Evolutionary conservation across 1,140 invertebrate species (phyloP).

Genomic region (Drosophila lacertosa): DNA sequence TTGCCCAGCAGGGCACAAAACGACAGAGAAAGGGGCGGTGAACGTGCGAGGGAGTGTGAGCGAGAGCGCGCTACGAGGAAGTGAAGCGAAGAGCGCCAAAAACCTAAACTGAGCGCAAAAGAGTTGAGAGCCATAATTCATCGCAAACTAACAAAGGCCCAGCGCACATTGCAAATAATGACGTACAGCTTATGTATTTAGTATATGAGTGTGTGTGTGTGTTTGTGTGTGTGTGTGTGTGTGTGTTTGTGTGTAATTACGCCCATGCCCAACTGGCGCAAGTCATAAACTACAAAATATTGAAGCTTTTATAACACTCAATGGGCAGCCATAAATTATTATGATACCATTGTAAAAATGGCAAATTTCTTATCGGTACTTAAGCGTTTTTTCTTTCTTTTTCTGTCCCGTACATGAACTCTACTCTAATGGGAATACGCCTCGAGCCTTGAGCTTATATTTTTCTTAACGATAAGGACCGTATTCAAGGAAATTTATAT

Average conservation of each 20-base stretch:
- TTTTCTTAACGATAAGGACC: constrained; percentile 15
- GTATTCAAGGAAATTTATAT: constrained; percentile 25
- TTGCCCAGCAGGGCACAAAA: constrained; percentile 34
- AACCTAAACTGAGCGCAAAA: constrained; percentile 58
- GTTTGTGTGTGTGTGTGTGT: constrained; percentile 14
- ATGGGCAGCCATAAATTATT: constrained; percentile 82
- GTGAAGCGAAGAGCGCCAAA: constrained; percentile 12
- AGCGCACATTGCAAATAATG: constrained; percentile 61
- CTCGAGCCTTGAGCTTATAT: background rate
- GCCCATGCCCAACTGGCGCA: constrained; percentile 75
- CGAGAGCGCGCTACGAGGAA: background rate
- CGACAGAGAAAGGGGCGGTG: constrained; percentile 3
- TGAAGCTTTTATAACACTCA: constrained; percentile 83
- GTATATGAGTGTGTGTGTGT: background rate
- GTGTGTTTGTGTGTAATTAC: constrained; percentile 65
- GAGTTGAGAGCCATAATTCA: constrained; percentile 73
- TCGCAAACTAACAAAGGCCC: constrained; percentile 61
- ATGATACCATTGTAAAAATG: constrained; percentile 83
- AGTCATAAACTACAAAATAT: constrained; percentile 83
- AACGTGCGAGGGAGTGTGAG: constrained; percentile 1
- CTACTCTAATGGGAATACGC: constrained; percentile 6
- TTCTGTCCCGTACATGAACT: constrained; percentile 28
- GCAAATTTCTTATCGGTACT: constrained; percentile 82
- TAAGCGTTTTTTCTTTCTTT: constrained; percentile 63
- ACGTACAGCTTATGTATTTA: constrained; percentile 61